These are phyloP conservation scores for Marasmarcha lunaedactyla DNA, from an alignment of 2,888 invertebrate species.

Conservation along the genomic window DNA sequence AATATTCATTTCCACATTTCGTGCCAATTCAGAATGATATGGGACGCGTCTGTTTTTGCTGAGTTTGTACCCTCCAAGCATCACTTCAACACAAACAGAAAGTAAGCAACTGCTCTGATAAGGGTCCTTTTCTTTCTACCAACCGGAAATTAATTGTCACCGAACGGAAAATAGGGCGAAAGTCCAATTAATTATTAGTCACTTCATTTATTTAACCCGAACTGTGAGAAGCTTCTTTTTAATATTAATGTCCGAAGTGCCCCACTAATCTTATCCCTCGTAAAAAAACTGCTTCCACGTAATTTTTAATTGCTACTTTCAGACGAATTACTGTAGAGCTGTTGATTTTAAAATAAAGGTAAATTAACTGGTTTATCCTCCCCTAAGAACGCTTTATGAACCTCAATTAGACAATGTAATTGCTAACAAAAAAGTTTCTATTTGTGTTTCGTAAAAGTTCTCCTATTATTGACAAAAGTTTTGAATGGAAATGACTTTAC, in stretches of 20 bases:
- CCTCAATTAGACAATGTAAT: constrained; percentile 38
- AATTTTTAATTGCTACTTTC: constrained; percentile 9
- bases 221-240: constrained; percentile 47
- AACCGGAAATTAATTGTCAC: constrained; percentile 68
- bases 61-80: constrained; percentile 34
- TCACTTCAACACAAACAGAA: constrained; percentile 40
- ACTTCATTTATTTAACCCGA: constrained; percentile 68
- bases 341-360: neutral
- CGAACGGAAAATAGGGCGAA: constrained; percentile 69
- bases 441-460: constrained; percentile 46
- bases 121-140: constrained; percentile 60
- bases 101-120: constrained; percentile 59
- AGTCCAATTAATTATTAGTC: constrained; percentile 70
- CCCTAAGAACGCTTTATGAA: neutral
- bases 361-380: neutral
- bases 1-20: constrained; percentile 11
- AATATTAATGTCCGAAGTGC: constrained; percentile 55
- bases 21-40: constrained; percentile 10
- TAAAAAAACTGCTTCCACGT: constrained; percentile 8
- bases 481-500: constrained; percentile 57
- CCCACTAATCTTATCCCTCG: constrained; percentile 40
- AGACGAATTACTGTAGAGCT: constrained; percentile 5
- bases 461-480: constrained; percentile 60
- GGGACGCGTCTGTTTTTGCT: constrained; percentile 18
- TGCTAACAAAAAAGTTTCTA: constrained; percentile 42